Percentiles rank a stretch among this genome's conserved stretches.
These are phyloP conservation scores for Thamnaconus septentrionalis DNA, from an alignment of 2,113 vertebrate genomes.

Conservation along the genomic window DNA sequence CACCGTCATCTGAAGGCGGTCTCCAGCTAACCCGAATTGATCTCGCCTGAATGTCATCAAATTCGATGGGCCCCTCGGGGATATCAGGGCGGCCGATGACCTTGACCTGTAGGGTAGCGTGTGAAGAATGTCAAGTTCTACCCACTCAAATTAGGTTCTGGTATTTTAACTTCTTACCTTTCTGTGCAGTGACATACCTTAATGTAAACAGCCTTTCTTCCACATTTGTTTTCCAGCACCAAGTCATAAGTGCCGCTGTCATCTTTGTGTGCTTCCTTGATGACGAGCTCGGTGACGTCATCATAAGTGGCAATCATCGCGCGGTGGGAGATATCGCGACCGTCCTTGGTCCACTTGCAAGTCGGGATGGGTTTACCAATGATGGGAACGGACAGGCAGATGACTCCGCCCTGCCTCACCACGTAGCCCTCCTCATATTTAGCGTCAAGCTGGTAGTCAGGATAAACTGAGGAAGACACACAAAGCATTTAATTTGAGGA, in stretches of 20 bases:
- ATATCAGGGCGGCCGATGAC: slow-evolving; percentile 93
- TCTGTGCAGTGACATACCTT: slow-evolving; percentile 70
- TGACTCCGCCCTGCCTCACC: slow-evolving; percentile 93
- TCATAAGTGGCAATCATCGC: slow-evolving; percentile 96
- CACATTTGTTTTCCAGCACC: slow-evolving; percentile 96
- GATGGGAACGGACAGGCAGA: slow-evolving; percentile 91
- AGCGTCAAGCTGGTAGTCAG: slow-evolving; percentile 89
- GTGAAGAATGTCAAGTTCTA: neutral
- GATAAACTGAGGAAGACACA: slow-evolving; percentile 81
- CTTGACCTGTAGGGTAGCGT: slow-evolving; percentile 70
- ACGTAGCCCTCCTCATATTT: slow-evolving; percentile 92
- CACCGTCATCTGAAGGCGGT: slow-evolving; percentile 91
- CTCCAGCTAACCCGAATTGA: slow-evolving; percentile 97
- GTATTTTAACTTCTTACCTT: neutral
- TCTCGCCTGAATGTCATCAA: slow-evolving; percentile 94
- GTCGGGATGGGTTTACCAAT: slow-evolving; percentile 94
- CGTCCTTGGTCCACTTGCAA: slow-evolving; percentile 99
- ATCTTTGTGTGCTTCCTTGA: slow-evolving; percentile 94
- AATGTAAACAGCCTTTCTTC: slow-evolving; percentile 94
- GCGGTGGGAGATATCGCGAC: slow-evolving; percentile 89
- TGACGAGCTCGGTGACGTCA: slow-evolving; percentile 94
- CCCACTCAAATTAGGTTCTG: neutral
- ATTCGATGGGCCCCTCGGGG: slow-evolving; percentile 96
- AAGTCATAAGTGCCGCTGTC: slow-evolving; percentile 96
- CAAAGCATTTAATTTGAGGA: neutral